These are phyloP conservation scores for Alouatta palliata DNA, from an alignment of 2,113 vertebrate species.

Conservation along the genomic window DNA sequence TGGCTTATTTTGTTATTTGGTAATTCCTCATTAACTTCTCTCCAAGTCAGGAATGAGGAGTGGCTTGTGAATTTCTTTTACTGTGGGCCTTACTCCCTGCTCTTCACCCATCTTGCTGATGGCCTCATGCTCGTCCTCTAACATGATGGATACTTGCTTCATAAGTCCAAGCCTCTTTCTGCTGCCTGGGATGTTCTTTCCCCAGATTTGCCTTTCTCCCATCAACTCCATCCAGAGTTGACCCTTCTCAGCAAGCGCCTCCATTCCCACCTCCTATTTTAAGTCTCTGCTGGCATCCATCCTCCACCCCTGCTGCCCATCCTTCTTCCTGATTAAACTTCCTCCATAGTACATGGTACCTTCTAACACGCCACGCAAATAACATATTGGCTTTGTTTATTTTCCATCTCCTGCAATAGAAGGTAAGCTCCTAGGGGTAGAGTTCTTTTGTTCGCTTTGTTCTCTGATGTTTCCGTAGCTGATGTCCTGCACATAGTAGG, in stretches of 20 bases:
- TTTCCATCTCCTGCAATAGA: not conserved
- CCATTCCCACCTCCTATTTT: accelerated
- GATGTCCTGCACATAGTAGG: accelerated
- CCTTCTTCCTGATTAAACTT: not conserved
- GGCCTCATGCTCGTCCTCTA: accelerated
- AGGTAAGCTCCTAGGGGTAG: not conserved
- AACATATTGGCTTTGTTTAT: not conserved
- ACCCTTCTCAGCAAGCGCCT: not conserved
- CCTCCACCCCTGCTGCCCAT: accelerated
- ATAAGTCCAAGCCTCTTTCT: not conserved
- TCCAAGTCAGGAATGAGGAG: not conserved
- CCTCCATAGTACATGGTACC: accelerated
- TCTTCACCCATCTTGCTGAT: not conserved
- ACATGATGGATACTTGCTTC: accelerated
- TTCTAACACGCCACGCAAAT: not conserved
- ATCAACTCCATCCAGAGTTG: too few relatives aligned
- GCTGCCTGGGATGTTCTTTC: not conserved
- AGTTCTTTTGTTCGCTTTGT: not conserved
- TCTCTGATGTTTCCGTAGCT: not conserved
- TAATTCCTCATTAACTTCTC: not conserved
- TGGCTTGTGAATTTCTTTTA: not conserved
- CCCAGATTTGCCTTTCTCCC: not conserved
- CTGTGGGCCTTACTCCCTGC: accelerated
- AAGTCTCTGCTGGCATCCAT: not conserved
- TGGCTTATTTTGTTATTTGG: not conserved